Evolutionary conservation across 2,113 vertebrate species (phyloP).

Genomic region (Castor canadensis): DNA sequence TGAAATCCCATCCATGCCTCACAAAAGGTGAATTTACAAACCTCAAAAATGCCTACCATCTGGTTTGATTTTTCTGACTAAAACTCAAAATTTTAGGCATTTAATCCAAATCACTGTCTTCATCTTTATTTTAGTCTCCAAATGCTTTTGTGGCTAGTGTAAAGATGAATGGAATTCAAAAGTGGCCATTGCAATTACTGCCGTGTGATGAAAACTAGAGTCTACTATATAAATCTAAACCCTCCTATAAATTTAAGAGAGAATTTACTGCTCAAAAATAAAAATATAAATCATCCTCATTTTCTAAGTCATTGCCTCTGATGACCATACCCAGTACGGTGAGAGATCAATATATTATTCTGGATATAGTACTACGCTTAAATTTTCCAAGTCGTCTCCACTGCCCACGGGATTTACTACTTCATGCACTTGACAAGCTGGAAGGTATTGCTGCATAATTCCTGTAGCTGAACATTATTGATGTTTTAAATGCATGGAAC

Average conservation of each 20-base stretch:
- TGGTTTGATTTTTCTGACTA: conserved; percentile 63
- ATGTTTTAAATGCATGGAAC: conserved; percentile 45
- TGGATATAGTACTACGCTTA: conserved; percentile 55
- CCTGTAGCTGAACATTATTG: conserved; percentile 58
- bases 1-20: not conserved
- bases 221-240: conserved; percentile 75
- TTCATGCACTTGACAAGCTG: conserved; percentile 65
- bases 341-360: conserved; percentile 75
- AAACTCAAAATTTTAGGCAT: conserved; percentile 58
- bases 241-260: conserved; percentile 67
- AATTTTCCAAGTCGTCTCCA: conserved; percentile 69
- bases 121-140: conserved; percentile 68
- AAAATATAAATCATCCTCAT: conserved; percentile 77
- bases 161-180: conserved; percentile 76
- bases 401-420: conserved; percentile 69
- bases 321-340: conserved; percentile 42
- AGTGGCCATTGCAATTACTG: conserved; percentile 72
- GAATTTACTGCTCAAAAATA: conserved; percentile 77
- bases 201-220: conserved; percentile 61
- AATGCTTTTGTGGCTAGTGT: conserved; percentile 71
- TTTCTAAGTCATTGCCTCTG: conserved; percentile 73
- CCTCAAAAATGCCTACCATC: conserved; percentile 54
- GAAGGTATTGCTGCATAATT: conserved; percentile 72
- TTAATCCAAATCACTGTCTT: conserved; percentile 59
- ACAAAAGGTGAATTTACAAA: conserved; percentile 18